A percentile compares a stretch with the other conserved stretches of the same genome.
phyloP scores from a whole-genome alignment of 2,888 invertebrate genomes.

The Eupithecia dodoneata region DNA sequence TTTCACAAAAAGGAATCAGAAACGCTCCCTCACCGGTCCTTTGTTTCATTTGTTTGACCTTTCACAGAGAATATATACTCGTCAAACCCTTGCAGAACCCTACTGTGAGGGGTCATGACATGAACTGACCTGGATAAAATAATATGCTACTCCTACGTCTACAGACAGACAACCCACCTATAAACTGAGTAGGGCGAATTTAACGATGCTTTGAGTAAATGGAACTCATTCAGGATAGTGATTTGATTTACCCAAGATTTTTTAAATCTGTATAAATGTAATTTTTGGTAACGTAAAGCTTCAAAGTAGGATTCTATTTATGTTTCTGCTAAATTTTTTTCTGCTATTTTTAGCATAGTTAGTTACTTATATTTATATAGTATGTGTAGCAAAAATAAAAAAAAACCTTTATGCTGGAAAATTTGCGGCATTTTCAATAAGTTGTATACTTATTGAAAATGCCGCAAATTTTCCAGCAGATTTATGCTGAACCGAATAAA shows the following conservation, averaged over 20 bases:
- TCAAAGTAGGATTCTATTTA: not conserved
- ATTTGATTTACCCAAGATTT: not conserved
- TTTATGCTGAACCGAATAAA: no score
- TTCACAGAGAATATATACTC: conserved; percentile 38
- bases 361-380: no score
- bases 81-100: conserved; percentile 47
- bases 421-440: no score
- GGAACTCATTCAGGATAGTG: not conserved
- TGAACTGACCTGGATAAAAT: conserved; percentile 46
- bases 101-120: conserved; percentile 45
- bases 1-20: conserved; percentile 6
- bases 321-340: not conserved
- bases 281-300: no score
- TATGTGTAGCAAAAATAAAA: not conserved
- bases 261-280: not conserved
- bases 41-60: conserved; percentile 32
- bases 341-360: not conserved
- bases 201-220: conserved; percentile 6
- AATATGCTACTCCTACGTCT: conserved; percentile 8
- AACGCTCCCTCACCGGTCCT: conserved; percentile 1
- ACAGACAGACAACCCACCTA: conserved; percentile 10
- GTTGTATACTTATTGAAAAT: no score
- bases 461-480: no score
- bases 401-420: no score
- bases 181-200: conserved; percentile 5